Conservation (phyloP, 2,888 invertebrate genomes). For the Drosophila differens region DNA sequence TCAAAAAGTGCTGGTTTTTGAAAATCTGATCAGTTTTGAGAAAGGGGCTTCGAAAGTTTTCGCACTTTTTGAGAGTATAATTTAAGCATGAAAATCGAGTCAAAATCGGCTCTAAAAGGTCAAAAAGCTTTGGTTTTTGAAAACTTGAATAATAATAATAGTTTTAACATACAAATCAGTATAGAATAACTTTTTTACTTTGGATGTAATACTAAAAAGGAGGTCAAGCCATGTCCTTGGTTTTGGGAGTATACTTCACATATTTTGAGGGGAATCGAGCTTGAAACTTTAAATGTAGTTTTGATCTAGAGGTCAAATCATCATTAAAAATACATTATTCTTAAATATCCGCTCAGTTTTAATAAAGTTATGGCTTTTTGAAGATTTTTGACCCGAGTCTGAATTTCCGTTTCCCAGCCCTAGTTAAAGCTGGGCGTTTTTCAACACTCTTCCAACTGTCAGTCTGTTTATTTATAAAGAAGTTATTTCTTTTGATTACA, state of each 20-base stretch:
- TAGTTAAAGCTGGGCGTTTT: background rate
- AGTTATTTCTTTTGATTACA: background rate
- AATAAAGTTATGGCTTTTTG: no score
- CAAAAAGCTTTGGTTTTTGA: no score
- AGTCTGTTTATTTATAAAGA: background rate
- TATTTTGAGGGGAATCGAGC: background rate
- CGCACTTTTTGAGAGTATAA: background rate
- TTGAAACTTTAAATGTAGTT: background rate
- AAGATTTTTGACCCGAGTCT: background rate
- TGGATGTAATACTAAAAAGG: no score
- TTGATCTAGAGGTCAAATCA: background rate
- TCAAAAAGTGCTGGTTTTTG: background rate
- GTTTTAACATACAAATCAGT: no score
- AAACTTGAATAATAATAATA: no score
- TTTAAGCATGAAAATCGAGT: background rate
- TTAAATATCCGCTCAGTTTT: no score
- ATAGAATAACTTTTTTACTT: no score
- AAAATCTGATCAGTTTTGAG: no score
- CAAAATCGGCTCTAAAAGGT: no score
- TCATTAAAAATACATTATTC: rapidly evolving
- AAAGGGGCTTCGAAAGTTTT: background rate
- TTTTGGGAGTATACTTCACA: background rate
- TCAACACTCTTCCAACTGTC: background rate
- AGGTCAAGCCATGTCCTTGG: no score
- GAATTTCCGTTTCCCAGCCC: background rate